Evolutionary conservation across 2,797 vertebrate species (phyloP).

Genomic region (Heterohyrax brucei): DNA sequence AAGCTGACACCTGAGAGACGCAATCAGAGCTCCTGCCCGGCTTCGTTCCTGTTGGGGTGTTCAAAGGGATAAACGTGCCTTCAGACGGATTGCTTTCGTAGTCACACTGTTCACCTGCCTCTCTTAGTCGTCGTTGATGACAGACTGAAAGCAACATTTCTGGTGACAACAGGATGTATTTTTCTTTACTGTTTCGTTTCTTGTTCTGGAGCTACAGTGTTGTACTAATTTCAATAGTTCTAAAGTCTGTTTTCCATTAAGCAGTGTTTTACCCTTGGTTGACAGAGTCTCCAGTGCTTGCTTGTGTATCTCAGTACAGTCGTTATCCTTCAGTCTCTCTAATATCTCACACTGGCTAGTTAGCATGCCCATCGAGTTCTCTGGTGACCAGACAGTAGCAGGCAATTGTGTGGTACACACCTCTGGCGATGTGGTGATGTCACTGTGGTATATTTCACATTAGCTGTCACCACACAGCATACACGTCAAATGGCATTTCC

Average conservation of each 20-base stretch:
- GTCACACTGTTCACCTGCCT: not conserved
- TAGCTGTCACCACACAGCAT: not conserved
- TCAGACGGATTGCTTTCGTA: accelerated
- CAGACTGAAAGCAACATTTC: not conserved
- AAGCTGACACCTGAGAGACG: not conserved
- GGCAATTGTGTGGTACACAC: not conserved
- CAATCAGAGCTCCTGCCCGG: not conserved
- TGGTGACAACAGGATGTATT: not conserved
- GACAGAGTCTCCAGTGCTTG: not conserved
- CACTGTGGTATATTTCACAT: not conserved
- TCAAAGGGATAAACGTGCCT: not conserved
- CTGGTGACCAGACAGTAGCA: not conserved
- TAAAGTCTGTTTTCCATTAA: not conserved
- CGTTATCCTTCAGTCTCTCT: not conserved
- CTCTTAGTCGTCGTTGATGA: not conserved
- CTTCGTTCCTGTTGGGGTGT: not conserved
- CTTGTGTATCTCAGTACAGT: not conserved
- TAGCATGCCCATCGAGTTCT: not conserved
- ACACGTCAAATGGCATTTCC: not conserved
- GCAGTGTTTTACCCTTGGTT: not conserved
- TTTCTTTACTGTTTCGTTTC: not conserved
- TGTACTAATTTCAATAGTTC: not conserved
- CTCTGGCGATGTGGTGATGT: not conserved
- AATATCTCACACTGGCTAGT: not conserved
- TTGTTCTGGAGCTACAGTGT: not conserved